Evolutionary conservation across 2,797 vertebrate genomes (phyloP).

Genomic region (Amblyopsis hoosieri): DNA sequence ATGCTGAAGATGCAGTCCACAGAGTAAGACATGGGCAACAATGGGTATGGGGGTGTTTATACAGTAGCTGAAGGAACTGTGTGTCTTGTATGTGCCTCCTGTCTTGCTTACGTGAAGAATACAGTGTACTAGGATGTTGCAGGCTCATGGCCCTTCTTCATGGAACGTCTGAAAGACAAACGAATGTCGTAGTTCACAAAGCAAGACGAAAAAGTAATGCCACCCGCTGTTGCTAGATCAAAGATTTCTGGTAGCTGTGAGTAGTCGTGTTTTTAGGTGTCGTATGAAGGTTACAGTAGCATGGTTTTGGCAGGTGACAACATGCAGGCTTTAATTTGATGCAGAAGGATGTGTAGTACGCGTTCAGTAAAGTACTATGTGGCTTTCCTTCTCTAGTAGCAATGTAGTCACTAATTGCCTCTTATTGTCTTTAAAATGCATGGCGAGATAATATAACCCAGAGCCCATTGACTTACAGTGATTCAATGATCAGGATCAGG

Average conservation of each 20-base stretch:
- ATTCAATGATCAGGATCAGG: background rate
- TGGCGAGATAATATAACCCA: slow-evolving; percentile 28
- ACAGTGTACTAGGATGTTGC: slow-evolving; percentile 14
- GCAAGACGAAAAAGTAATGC: slow-evolving; percentile 5
- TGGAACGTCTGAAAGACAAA: slow-evolving; percentile 17
- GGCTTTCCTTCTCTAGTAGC: slow-evolving; percentile 60
- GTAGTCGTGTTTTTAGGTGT: slow-evolving; percentile 4
- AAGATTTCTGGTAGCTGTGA: slow-evolving; percentile 23
- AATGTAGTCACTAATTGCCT: slow-evolving; percentile 55
- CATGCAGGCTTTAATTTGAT: slow-evolving; percentile 17
- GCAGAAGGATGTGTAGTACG: slow-evolving; percentile 6
- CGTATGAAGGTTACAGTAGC: too few species aligned
- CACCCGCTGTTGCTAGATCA: slow-evolving; percentile 26
- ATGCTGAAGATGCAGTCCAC: slow-evolving; percentile 9
- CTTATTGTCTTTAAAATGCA: slow-evolving; percentile 60
- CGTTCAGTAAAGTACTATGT: slow-evolving; percentile 25
- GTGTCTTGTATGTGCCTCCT: slow-evolving; percentile 65
- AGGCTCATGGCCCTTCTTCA: slow-evolving; percentile 23
- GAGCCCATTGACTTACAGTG: slow-evolving; percentile 18
- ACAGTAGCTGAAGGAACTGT: slow-evolving; percentile 24
- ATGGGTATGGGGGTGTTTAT: slow-evolving; percentile 23
- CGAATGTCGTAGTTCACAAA: slow-evolving; percentile 23
- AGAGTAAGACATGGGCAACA: slow-evolving; percentile 10
- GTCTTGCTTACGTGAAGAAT: slow-evolving; percentile 45
- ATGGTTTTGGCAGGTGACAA: slow-evolving; percentile 15